phyloP scores from a whole-genome alignment of 2,797 vertebrate genomes.

The Phalanger gymnotis region DNA sequence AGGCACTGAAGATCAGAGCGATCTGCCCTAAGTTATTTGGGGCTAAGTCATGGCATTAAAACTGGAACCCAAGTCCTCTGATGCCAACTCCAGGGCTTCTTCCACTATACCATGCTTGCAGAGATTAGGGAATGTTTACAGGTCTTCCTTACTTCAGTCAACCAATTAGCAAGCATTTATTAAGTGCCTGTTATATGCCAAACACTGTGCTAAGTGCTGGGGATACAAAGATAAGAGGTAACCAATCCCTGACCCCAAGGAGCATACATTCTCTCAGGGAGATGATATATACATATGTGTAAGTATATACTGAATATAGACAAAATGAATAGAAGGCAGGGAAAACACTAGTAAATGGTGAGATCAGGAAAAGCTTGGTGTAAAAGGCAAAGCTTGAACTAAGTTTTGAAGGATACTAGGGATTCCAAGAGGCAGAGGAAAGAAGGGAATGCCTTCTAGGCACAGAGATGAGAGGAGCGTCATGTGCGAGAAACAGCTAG shows the following conservation, averaged over 20 bases:
- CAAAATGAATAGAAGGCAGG: neutral
- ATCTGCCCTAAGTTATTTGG: neutral
- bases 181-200: neutral
- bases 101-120: no score
- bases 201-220: neutral
- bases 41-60: neutral
- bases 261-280: neutral
- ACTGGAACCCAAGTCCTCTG: neutral
- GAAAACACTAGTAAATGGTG: neutral
- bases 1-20: neutral
- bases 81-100: no score
- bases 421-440: neutral
- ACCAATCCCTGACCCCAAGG: neutral
- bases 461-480: neutral
- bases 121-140: neutral
- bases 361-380: neutral
- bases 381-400: neutral
- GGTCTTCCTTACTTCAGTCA: neutral
- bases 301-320: neutral
- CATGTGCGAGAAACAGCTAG: neutral
- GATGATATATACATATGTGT: neutral
- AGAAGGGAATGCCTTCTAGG: neutral
- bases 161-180: neutral
- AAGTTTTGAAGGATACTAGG: neutral
- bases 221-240: neutral